phyloP scores from a whole-genome alignment of 2,113 vertebrate species.

The Ciconia maguari region DNA sequence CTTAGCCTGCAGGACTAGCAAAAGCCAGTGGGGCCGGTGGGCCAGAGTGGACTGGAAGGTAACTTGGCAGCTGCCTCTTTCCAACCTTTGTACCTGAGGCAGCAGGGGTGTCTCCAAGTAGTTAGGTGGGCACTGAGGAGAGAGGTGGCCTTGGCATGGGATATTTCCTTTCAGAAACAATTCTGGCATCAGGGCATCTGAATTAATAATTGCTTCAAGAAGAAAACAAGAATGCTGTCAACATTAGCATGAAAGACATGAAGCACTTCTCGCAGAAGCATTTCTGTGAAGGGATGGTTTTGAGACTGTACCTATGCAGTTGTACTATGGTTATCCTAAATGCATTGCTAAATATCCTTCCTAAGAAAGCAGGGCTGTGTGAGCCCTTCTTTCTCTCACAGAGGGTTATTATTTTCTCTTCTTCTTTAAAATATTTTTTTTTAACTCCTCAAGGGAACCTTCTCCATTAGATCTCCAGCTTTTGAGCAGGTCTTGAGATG shows the following conservation, averaged over 20 bases:
- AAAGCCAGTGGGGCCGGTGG: rapidly evolving
- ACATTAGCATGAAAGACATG: neutral
- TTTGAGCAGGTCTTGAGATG: neutral
- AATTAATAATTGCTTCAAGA: neutral
- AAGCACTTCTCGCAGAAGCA: neutral
- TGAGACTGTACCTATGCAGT: neutral
- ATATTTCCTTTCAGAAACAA: neutral
- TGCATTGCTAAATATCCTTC: neutral
- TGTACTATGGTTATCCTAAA: neutral
- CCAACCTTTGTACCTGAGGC: neutral
- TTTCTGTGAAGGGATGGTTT: neutral
- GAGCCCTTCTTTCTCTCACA: neutral
- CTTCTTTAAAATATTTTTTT: neutral
- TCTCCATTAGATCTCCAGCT: neutral
- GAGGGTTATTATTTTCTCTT: neutral
- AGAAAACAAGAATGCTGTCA: neutral
- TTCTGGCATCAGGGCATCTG: neutral
- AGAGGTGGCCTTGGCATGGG: neutral
- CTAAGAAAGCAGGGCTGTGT: neutral
- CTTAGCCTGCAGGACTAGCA: neutral
- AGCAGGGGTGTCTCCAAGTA: neutral
- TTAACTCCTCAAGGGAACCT: neutral
- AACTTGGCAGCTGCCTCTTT: neutral
- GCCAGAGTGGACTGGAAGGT: too few relatives aligned
- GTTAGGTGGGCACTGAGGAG: neutral